phyloP scores from a whole-genome alignment of 2,113 vertebrate genomes.

The Chinchilla lanigera region DNA sequence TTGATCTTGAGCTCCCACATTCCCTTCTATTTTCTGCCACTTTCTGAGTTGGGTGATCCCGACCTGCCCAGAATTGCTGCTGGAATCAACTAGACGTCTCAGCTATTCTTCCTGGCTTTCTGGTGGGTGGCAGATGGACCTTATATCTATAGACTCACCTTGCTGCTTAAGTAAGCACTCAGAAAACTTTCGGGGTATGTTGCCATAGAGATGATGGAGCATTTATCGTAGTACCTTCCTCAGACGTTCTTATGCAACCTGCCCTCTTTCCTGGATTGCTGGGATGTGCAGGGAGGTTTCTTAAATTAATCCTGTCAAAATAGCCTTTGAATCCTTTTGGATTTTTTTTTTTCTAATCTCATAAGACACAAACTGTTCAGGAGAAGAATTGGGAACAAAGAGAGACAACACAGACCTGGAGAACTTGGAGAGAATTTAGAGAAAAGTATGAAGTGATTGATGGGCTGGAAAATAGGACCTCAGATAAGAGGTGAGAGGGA shows the following conservation, averaged over 20 bases:
- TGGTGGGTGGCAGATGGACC: background rate
- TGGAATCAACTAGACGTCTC: background rate
- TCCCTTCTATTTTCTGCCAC: background rate
- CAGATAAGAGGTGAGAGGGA: background rate
- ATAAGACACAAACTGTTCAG: conserved; percentile 79
- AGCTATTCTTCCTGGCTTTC: background rate
- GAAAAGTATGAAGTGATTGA: conserved; percentile 9
- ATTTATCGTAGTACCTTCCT: conserved; percentile 75
- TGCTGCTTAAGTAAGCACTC: conserved; percentile 67
- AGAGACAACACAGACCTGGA: conserved; percentile 7
- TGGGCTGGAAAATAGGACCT: background rate
- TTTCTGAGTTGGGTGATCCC: background rate
- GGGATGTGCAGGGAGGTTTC: conserved; percentile 64
- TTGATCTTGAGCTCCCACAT: background rate
- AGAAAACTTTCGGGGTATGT: conserved; percentile 71
- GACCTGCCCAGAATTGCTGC: background rate
- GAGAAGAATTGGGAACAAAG: conserved; percentile 78
- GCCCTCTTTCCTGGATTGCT: conserved; percentile 65
- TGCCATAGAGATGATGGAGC: conserved; percentile 73
- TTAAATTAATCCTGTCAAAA: conserved; percentile 82
- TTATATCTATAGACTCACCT: background rate
- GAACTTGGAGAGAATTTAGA: conserved; percentile 47
- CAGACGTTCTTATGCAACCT: conserved; percentile 71
- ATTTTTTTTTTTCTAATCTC: conserved; percentile 75
- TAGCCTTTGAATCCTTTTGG: conserved; percentile 77